These are phyloP conservation scores for Aelia acuminata DNA, from an alignment of 2,888 invertebrate genomes.

Conservation along the genomic window DNA sequence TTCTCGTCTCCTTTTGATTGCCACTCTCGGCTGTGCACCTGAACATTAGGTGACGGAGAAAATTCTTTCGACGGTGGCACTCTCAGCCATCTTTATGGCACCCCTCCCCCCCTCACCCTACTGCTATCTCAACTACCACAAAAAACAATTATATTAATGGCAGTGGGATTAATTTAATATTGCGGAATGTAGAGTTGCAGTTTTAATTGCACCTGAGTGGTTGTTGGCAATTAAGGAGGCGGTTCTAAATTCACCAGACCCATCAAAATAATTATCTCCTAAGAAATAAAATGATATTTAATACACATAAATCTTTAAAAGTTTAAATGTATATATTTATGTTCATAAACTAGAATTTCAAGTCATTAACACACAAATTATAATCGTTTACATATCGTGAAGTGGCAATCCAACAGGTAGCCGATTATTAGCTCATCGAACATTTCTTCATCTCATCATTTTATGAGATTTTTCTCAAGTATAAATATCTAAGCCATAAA, in stretches of 20 bases:
- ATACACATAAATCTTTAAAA: background rate
- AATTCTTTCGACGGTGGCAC: background rate
- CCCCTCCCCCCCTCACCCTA: too few relatives aligned
- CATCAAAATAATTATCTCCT: background rate
- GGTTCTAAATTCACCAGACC: background rate
- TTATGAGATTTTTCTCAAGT: too few relatives aligned
- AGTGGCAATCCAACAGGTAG: too few relatives aligned
- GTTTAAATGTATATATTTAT: background rate
- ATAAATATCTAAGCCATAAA: too few relatives aligned
- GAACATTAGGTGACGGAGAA: background rate
- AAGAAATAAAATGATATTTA: background rate
- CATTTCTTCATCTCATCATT: too few relatives aligned
- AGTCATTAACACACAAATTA: too few relatives aligned
- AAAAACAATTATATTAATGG: conserved; percentile 40
- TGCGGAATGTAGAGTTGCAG: conserved; percentile 39
- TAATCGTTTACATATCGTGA: too few relatives aligned
- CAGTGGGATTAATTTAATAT: conserved; percentile 4
- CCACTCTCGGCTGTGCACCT: background rate
- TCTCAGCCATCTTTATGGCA: background rate
- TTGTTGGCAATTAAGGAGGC: background rate
- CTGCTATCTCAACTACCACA: conserved; percentile 15
- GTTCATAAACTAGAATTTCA: too few relatives aligned
- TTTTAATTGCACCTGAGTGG: background rate
- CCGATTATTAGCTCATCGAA: too few relatives aligned
- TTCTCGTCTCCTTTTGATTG: background rate